Percentiles rank a stretch among this genome's conserved stretches.
Conservation (phyloP, 1,140 invertebrate genomes). For the Pemphigus obesinymphae region DNA sequence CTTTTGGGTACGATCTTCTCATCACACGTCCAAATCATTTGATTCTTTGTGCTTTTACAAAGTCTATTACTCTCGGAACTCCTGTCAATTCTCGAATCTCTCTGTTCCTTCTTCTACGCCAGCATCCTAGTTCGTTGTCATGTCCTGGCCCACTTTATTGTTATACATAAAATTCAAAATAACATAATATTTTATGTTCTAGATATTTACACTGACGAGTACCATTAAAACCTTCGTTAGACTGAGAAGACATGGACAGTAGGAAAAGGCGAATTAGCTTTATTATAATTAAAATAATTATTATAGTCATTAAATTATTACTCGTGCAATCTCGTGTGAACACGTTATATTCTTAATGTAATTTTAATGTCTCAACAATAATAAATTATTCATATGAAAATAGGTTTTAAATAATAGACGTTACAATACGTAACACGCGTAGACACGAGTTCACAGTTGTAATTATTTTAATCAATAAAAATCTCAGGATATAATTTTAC, state of each 20-base stretch:
- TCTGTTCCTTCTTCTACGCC: too few relatives aligned
- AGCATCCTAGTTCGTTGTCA: too few relatives aligned
- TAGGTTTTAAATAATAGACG: background rate
- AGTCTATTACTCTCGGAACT: too few relatives aligned
- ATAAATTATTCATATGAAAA: constrained; percentile 11
- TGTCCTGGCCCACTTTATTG: too few relatives aligned
- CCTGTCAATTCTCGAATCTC: too few relatives aligned
- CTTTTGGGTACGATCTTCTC: too few relatives aligned
- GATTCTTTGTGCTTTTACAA: too few relatives aligned
- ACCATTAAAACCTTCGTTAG: background rate
- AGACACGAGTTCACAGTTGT: background rate
- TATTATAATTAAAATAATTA: constrained; percentile 14
- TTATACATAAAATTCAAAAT: too few relatives aligned
- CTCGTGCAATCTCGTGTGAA: background rate
- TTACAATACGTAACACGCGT: too few relatives aligned
- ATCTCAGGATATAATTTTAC: background rate
- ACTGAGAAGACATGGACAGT: background rate
- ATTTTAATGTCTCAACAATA: background rate
- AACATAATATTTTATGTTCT: too few relatives aligned
- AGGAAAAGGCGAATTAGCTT: background rate
- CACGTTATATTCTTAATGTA: background rate
- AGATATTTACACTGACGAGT: too few relatives aligned
- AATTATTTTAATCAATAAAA: background rate
- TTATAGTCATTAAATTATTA: background rate
- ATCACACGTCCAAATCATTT: too few relatives aligned